Base-by-base conservation (phyloP, 92 coral and sea anemone species). In the Epizoanthus fatuus region DNA sequence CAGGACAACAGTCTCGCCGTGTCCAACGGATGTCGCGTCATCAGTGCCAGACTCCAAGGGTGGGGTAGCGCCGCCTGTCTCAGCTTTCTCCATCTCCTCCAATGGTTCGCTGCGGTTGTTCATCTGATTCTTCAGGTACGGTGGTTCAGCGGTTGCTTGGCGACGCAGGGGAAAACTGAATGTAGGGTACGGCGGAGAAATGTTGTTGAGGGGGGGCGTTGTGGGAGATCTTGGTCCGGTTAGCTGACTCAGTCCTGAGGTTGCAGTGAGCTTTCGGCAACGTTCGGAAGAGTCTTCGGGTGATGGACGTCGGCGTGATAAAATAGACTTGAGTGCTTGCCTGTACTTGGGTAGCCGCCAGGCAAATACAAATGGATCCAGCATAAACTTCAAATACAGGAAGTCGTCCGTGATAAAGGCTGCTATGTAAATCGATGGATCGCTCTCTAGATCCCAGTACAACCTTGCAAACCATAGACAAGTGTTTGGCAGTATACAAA, bases 311-410 rank as follows among this genome's bases (percentile, higher is more conserved):
- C 38, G 42, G 53, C 11, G 11, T 2, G 35, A 40, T 38, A 75
- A 75, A 12, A 75, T 75, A 37, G 68, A 75, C 67, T 32, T 55
- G 49, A 75, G 67, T 4, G 81, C 81, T 15, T 75, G 52, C 5
- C 67, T 56, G 81, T 75, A 75, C 44, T 75, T 75, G 4, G 81
- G 81, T 22, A 75, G 20, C 42, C 81, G 62, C 81, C 81, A 56
- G 55, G 81, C 81, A 8, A 75, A 57, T 35, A 75, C 81, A 75
- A 75, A 75, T 10, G 81, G 81, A 39, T 75, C 81, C 32, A 75
- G 53, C 67, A 75, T 56, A 16, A 75, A 75, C 81, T 75, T 75
- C 67, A 75, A 7, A 38, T 75, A 75, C 25, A 75, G 42, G 32
- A 75, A 37, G 4, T 32, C 39, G 45, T 75, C 81, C 4, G 81